Base-by-base conservation (phyloP, 2,888 invertebrate species). In the Eilema griseolum region DNA sequence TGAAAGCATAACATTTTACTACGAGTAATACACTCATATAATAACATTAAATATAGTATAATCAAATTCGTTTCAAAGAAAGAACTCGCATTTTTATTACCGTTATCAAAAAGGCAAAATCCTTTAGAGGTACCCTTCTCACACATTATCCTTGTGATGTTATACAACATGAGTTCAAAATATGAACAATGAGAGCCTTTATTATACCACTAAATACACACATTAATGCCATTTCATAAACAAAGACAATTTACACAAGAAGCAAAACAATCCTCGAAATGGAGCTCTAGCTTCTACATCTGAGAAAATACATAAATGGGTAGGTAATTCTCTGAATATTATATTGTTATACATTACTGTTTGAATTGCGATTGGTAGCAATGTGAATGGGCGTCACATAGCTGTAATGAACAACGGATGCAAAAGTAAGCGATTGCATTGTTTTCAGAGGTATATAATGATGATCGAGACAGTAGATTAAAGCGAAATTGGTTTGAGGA, bases 401-500 rank as follows among this genome's bases (percentile, higher is more conserved):
- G 69, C 76, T 75, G 70, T 73, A 78, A 79, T 77, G 79, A 77
- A 76, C 81, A 77, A 78, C 80, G 80, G 75, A 74, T 80, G 76
- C 76, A 74, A 73, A 77, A 74, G 46, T 68, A 79, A 82, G 75
- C 79, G 71, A 79, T 81, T 74, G 73, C 63, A 74, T 76, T 70
- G 70, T 73, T 74, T 61, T 67, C 46, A 70, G 66, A 66, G 26
- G 28, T n/a, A 66, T 41, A 28, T 59, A 71, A 61, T 71, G 41
- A 71, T 72, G 72, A 14, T 8, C 69, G 59, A 52, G 64, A 71
- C 71, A 71, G 77, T 71, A 8, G 69, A 76, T 75, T 66, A 73
- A 75, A 74, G 82, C 87, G 88, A 89, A 89, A 90, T 88, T 89
- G 87, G 88, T 87, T 90, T 87, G 74, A 74, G 80, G 72, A 77